Conservation (phyloP, 2,113 vertebrate genomes). For the Benitochromis conjunctus region DNA sequence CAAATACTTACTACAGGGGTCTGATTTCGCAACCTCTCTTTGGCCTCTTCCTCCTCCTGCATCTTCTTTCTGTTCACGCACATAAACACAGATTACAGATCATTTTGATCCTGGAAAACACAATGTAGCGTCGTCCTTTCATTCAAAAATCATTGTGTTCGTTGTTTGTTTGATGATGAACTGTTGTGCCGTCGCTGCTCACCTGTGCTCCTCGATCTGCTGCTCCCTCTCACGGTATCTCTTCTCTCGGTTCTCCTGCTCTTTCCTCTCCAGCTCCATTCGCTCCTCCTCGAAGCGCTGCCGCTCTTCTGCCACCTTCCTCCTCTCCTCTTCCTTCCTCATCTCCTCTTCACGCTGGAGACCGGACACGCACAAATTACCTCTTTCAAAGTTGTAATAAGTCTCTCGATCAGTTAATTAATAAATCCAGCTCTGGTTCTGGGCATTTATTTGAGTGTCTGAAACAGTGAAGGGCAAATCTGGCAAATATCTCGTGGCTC, state of each 20-base stretch:
- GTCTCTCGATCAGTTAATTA: not conserved
- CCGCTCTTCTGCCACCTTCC: conserved; percentile 86
- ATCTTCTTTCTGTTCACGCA: conserved; percentile 82
- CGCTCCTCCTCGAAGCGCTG: conserved; percentile 92
- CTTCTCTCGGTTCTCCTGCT: conserved; percentile 92
- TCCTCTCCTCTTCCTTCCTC: conserved; percentile 91
- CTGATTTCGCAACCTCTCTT: conserved; percentile 80
- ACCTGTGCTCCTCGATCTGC: conserved; percentile 97
- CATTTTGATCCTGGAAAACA: not conserved
- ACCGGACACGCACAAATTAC: not conserved
- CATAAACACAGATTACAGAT: not conserved
- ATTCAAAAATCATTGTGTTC: not conserved
- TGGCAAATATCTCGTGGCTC: not conserved
- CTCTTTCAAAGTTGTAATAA: not conserved
- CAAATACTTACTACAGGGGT: conserved; percentile 79
- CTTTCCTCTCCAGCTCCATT: conserved; percentile 92
- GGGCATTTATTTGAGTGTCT: not conserved
- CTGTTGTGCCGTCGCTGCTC: not conserved
- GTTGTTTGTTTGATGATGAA: not conserved
- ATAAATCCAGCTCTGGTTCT: not conserved
- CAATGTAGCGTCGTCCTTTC: not conserved
- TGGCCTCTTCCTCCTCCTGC: conserved; percentile 90
- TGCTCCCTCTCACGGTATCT: conserved; percentile 88
- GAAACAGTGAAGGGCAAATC: not conserved
- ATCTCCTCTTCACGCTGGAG: conserved; percentile 90